A percentile compares a stretch with the other conserved stretches of the same genome.
Conservation (phyloP, 2,888 invertebrate genomes). For the Sarcophaga subvicina region DNA sequence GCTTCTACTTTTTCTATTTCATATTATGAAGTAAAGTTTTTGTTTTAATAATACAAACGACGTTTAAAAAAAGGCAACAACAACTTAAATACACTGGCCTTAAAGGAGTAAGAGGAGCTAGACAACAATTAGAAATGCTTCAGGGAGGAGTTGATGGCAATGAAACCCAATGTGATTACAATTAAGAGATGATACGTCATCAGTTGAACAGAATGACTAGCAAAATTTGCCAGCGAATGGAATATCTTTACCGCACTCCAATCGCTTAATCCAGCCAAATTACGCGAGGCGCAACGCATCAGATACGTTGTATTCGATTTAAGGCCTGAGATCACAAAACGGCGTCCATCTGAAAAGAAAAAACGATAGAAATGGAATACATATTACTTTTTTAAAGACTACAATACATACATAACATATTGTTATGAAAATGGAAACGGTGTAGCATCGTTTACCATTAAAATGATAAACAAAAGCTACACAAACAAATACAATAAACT, state of each 20-base stretch:
- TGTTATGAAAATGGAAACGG: background rate
- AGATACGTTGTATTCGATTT: conserved; percentile 83
- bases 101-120: background rate
- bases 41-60: background rate
- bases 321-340: conserved; percentile 82
- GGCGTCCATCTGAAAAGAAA: conserved; percentile 80
- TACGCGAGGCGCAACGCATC: conserved; percentile 83
- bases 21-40: conserved; percentile 6
- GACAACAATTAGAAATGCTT: conserved; percentile 53
- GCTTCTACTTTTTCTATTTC: background rate
- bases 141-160: conserved; percentile 46
- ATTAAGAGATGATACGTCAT: conserved; percentile 58
- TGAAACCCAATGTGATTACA: conserved; percentile 65
- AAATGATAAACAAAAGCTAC: too few relatives aligned
- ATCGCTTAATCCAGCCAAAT: conserved; percentile 83
- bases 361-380: background rate
- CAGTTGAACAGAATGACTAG: conserved; percentile 58
- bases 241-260: conserved; percentile 80
- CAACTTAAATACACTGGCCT: background rate
- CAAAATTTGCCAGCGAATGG: conserved; percentile 75
- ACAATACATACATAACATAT: too few relatives aligned
- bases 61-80: conserved; percentile 46
- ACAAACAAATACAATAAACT: too few relatives aligned
- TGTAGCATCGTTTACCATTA: too few relatives aligned
- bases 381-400: too few relatives aligned